A percentile compares a stretch with the other conserved stretches of the same genome.
phyloP scores from a whole-genome alignment of 2,888 invertebrate species.

The Torymus texanus region DNA sequence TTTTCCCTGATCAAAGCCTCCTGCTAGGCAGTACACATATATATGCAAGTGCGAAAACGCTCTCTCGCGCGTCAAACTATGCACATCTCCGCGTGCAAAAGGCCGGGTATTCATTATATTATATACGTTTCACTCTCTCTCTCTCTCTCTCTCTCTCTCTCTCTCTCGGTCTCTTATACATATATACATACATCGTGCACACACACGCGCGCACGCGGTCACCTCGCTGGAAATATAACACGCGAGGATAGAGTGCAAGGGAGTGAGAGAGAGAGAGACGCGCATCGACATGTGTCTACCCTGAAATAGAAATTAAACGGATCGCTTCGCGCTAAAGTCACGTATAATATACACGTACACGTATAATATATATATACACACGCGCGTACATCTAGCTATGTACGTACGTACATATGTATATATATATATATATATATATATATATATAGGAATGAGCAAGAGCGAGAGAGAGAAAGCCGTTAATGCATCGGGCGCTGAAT shows the following conservation, averaged over 20 bases:
- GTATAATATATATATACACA: too few species aligned
- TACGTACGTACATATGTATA: too few species aligned
- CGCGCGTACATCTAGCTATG: background rate
- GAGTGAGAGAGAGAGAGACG: slow-evolving; percentile 1
- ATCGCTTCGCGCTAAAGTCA: slow-evolving; percentile 19
- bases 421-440: too few species aligned
- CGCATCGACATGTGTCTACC: slow-evolving; percentile 48
- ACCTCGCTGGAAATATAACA: slow-evolving; percentile 9
- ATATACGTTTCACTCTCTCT: slow-evolving; percentile 5
- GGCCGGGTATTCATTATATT: too few species aligned
- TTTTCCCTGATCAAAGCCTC: background rate
- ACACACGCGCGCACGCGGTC: background rate
- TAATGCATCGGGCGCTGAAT: slow-evolving; percentile 31
- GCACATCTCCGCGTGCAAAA: too few species aligned
- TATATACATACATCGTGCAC: background rate
- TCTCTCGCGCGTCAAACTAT: too few species aligned
- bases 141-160: slow-evolving; percentile 13
- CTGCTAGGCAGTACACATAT: too few species aligned
- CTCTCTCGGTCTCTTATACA: background rate
- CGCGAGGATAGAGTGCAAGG: too few species aligned
- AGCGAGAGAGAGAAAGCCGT: slow-evolving; percentile 30
- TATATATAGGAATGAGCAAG: slow-evolving; percentile 6
- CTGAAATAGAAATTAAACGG: slow-evolving; percentile 49
- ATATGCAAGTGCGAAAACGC: too few species aligned
- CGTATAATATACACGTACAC: too few species aligned